These are phyloP conservation scores for Drosophila setosimentum DNA, from an alignment of 2,888 invertebrate genomes.

Conservation along the genomic window DNA sequence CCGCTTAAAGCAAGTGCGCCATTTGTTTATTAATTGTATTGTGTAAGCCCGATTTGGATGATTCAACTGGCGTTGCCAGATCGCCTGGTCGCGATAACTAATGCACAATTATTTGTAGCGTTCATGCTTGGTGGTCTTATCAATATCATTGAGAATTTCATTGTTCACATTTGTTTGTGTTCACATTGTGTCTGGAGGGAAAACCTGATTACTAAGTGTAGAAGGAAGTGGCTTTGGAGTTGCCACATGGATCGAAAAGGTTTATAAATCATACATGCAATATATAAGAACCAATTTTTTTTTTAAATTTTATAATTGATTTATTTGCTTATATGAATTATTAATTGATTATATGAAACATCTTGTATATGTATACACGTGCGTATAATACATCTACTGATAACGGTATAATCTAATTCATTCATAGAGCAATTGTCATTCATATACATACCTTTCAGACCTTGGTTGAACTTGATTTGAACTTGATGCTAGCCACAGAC, in stretches of 20 bases:
- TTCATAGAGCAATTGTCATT: constrained; percentile 1
- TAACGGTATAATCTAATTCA: constrained; percentile 4
- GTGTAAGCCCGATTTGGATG: constrained; percentile 39
- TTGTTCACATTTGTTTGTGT: not conserved
- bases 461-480: constrained; percentile 6
- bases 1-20: constrained; percentile 49
- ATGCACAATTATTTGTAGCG: constrained; percentile 20
- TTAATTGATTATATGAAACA: not conserved
- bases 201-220: not conserved
- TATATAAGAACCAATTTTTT: not conserved
- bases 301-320: too few relatives aligned
- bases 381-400: not conserved
- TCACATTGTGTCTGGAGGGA: not conserved
- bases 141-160: constrained; percentile 20
- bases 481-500: not conserved
- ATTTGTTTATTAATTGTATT: constrained; percentile 39
- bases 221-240: not conserved
- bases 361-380: not conserved
- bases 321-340: too few relatives aligned
- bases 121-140: constrained; percentile 22
- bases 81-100: constrained; percentile 19
- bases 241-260: constrained; percentile 14
- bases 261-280: not conserved
- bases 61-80: constrained; percentile 46
- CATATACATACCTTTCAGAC: not conserved